These are phyloP conservation scores for Megaustenia siamemsis DNA, from an alignment of 2,888 invertebrate genomes.

Conservation along the genomic window DNA sequence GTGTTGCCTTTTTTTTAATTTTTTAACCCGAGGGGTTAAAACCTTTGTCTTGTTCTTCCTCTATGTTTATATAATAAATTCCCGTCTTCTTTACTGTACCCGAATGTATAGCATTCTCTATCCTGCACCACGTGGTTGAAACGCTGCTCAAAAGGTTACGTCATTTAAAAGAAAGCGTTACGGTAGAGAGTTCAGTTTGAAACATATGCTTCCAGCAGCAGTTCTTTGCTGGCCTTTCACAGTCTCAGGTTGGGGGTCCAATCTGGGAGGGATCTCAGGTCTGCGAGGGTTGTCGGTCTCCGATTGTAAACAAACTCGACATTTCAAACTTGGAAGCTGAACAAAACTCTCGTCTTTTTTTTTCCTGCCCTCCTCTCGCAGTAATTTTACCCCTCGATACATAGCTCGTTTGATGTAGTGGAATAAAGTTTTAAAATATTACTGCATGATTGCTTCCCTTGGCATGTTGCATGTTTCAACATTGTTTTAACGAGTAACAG, in stretches of 20 bases:
- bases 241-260: background rate
- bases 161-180: background rate
- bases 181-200: constrained; percentile 9
- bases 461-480: background rate
- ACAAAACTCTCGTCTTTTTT: background rate
- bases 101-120: background rate
- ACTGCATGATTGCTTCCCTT: background rate
- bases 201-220: constrained; percentile 20
- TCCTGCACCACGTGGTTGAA: background rate
- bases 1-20: background rate
- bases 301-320: constrained; percentile 20
- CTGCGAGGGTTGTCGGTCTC: background rate
- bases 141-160: background rate
- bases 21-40: background rate
- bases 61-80: background rate
- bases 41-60: background rate
- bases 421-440: background rate
- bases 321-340: background rate
- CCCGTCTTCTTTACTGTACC: background rate
- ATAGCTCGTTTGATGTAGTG: background rate
- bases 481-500: no score
- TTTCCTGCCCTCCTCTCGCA: no score
- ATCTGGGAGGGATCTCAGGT: background rate
- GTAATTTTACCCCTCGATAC: no score
- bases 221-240: constrained; percentile 15